These are phyloP conservation scores for Python bivittatus DNA, from an alignment of 2,113 vertebrate species.

Conservation along the genomic window DNA sequence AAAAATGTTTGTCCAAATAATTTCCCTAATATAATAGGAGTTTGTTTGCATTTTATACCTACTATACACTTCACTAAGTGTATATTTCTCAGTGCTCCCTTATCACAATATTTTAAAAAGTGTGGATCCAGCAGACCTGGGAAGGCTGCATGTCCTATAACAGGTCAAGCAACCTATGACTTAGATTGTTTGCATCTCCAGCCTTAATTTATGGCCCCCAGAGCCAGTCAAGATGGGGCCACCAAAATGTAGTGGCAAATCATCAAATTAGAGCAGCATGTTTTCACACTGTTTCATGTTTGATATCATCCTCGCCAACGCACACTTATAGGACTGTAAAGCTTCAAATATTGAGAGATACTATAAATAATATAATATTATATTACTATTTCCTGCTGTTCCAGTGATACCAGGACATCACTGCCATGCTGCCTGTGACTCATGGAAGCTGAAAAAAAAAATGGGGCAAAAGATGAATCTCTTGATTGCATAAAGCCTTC, in stretches of 20 bases:
- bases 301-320: not conserved
- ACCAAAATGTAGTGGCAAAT: not conserved
- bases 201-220: not conserved
- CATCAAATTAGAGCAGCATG: not conserved
- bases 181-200: not conserved
- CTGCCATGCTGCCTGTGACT: not conserved
- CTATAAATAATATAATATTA: not conserved
- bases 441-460: not conserved
- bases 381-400: not conserved
- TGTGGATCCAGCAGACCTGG: not conserved
- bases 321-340: not conserved
- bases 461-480: not conserved
- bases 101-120: not conserved
- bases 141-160: not conserved
- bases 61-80: not conserved
- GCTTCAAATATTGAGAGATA: not conserved
- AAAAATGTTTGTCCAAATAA: not conserved
- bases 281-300: not conserved
- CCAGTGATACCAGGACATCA: not conserved
- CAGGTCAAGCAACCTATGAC: not conserved
- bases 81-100: not conserved
- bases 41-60: not conserved
- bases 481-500: not conserved
- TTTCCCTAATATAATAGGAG: not conserved
- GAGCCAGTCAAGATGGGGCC: not conserved